Evolutionary conservation across 1,140 invertebrate species (phyloP), one percentile per base, ranked within the genome.

Genomic region (Anoplolepis gracilipes): DNA sequence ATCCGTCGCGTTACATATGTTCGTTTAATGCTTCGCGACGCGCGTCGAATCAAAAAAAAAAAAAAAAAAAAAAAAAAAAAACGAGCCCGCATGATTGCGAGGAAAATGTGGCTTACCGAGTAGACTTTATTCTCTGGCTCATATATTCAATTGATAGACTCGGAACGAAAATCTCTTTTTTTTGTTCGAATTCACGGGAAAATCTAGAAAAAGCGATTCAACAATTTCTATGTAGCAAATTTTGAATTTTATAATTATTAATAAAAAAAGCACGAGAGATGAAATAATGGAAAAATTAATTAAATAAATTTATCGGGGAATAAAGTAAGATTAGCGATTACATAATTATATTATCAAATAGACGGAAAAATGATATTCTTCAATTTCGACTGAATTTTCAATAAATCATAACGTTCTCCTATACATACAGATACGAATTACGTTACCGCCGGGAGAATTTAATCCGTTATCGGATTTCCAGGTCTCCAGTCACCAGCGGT

Each of bases 21-120:
- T 81, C 78, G 78, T 81, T 81, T 81, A 81, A 72, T 81, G 67
- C 78, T 33, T 59, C 53, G 10, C 78, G 78, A 81, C 42, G 67
- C 78, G 78, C 53, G 25, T 59, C 53, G 78, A 59, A 59, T 82
- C 46, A 25, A 28, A 22, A 61, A 72, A 81, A 49, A 49, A 49
- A 49, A 69, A 2, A 39, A 25, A 28, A 22, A 61, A 72, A 81
- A 49, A 49, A 49, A n/a, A n/a, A n/a, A n/a, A n/a, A n/a, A n/a
- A n/a, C n/a, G 65, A 81, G 49, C 46, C 65, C 13, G 49, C 78
- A 65, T 46, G 76, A 67, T 78, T 72, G 65, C 78, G 11, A 42
- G 2, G 67, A 59, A 82, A 82, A 82, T 59, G 53, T 36, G 28
- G 16, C 22, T 67, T 33, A 28, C 22, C 46, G 19, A 67, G 39